Conservation (phyloP, 2,797 vertebrate species). For the Sternarchorhynchus goeldii region DNA sequence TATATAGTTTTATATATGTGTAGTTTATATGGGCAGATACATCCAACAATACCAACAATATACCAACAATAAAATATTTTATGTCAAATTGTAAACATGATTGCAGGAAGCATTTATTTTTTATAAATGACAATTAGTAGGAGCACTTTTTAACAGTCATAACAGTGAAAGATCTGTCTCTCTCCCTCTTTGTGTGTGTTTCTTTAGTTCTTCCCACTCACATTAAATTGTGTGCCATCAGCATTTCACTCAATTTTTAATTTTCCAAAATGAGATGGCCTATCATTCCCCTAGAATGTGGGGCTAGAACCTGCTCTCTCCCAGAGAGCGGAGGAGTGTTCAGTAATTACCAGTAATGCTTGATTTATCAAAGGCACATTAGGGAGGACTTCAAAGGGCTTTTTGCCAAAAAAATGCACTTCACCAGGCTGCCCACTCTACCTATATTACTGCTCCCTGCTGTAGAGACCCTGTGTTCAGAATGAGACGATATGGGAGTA, state of each 20-base stretch:
- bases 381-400: slow-evolving; percentile 51
- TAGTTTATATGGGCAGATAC: not conserved
- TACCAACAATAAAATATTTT: not conserved
- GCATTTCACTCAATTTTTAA: slow-evolving; percentile 39
- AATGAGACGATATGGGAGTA: not conserved
- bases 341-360: slow-evolving; percentile 55
- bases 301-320: slow-evolving; percentile 18
- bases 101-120: not conserved
- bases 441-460: slow-evolving; percentile 26
- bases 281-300: slow-evolving; percentile 39
- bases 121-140: no score
- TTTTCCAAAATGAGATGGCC: slow-evolving; percentile 46
- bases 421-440: slow-evolving; percentile 40
- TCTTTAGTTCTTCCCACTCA: slow-evolving; percentile 24
- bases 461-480: slow-evolving; percentile 9
- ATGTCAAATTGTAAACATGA: not conserved
- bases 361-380: slow-evolving; percentile 59
- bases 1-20: no score
- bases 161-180: not conserved
- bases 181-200: not conserved
- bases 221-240: slow-evolving; percentile 36
- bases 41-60: not conserved
- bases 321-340: slow-evolving; percentile 33
- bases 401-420: slow-evolving; percentile 36
- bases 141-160: no score